phyloP scores from a whole-genome alignment of 2,888 invertebrate genomes.

The Zootermopsis nevadensis region DNA sequence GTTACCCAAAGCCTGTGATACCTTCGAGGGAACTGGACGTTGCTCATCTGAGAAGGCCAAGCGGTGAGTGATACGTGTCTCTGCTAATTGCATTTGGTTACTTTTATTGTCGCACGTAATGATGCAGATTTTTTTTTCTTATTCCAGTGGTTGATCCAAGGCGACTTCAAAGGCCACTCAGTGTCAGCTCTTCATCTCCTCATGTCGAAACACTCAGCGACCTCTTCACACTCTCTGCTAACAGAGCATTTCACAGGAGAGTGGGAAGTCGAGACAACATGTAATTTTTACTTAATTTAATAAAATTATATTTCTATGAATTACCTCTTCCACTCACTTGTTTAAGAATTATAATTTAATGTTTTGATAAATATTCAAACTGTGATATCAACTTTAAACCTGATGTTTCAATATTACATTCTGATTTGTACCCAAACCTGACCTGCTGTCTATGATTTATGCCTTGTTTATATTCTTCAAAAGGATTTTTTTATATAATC shows the following conservation, averaged over 20 bases:
- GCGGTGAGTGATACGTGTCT: slow-evolving; percentile 47
- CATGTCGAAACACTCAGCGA: slow-evolving; percentile 52
- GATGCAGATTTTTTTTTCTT: background rate
- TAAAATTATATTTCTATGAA: background rate
- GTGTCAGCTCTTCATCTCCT: slow-evolving; percentile 48
- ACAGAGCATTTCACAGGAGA: slow-evolving; percentile 41
- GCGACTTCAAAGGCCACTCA: slow-evolving; percentile 50
- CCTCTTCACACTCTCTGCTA: slow-evolving; percentile 51
- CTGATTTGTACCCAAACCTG: too few relatives aligned
- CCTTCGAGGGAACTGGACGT: slow-evolving; percentile 52
- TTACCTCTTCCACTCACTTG: background rate
- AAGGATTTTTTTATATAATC: too few relatives aligned
- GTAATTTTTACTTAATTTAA: background rate
- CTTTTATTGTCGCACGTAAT: too few relatives aligned
- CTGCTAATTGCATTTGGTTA: too few relatives aligned
- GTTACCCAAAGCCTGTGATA: slow-evolving; percentile 46
- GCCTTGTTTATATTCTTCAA: too few relatives aligned
- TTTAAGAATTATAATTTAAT: too few relatives aligned
- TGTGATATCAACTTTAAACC: too few relatives aligned
- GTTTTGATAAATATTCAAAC: too few relatives aligned
- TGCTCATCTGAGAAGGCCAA: slow-evolving; percentile 51
- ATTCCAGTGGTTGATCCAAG: slow-evolving; percentile 51
- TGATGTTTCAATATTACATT: too few relatives aligned
- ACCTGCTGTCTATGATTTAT: too few relatives aligned
- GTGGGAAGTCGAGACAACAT: slow-evolving; percentile 20